These are phyloP conservation scores for Hermetia illucens DNA, from an alignment of 1,140 invertebrate species.

Conservation along the genomic window DNA sequence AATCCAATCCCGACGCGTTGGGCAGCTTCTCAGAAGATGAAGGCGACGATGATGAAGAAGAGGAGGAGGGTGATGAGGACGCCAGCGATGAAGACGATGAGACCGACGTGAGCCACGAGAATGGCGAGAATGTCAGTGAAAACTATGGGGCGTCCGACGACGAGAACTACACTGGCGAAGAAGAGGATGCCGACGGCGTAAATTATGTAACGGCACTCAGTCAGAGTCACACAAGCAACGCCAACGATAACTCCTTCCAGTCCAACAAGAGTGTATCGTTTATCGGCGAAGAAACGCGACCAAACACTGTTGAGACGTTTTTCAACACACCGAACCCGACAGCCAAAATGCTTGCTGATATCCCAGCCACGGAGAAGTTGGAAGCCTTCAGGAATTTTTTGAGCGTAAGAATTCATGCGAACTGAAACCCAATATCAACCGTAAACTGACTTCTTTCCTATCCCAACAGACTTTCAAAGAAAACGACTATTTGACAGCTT, in stretches of 20 bases:
- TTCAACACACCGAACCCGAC: constrained; percentile 21
- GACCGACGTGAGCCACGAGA: not conserved
- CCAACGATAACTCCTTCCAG: constrained; percentile 1
- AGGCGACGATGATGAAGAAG: constrained; percentile 32
- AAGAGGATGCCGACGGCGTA: constrained; percentile 26
- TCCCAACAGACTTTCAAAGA: constrained; percentile 18
- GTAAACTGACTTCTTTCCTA: not conserved
- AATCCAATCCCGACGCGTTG: constrained; percentile 23
- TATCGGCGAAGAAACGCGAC: constrained; percentile 4
- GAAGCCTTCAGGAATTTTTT: constrained; percentile 24
- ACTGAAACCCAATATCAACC: not conserved
- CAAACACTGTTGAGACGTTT: constrained; percentile 15
- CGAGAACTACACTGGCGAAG: constrained; percentile 35
- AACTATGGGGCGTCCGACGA: too few species aligned
- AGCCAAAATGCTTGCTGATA: constrained; percentile 17
- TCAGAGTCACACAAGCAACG: too few species aligned
- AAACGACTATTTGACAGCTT: constrained; percentile 32
- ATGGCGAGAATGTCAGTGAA: not conserved
- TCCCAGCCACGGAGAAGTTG: constrained; percentile 17
- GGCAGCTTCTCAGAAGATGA: constrained; percentile 24
- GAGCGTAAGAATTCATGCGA: constrained; percentile 14
- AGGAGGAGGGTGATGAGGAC: constrained; percentile 2
- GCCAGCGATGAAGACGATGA: not conserved
- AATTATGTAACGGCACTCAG: constrained; percentile 9
- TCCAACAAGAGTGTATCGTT: constrained; percentile 12